These are phyloP conservation scores for Periophthalmus magnuspinnatus DNA, from an alignment of 2,797 vertebrate genomes.

Conservation along the genomic window DNA sequence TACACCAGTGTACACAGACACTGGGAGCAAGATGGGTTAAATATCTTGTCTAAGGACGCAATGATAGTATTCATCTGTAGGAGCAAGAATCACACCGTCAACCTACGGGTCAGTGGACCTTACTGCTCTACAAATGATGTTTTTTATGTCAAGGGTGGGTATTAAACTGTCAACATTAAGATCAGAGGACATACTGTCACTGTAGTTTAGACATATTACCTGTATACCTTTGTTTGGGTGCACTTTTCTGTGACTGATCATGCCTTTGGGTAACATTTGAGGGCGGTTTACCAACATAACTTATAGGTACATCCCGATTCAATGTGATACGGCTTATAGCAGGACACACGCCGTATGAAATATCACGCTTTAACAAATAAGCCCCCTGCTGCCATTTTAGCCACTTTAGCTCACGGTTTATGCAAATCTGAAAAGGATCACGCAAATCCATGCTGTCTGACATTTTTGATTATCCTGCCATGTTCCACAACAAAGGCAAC, in stretches of 20 bases:
- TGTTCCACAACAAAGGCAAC: conserved; percentile 62
- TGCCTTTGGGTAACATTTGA: conserved; percentile 48
- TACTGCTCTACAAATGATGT: no score
- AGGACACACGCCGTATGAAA: conserved; percentile 61
- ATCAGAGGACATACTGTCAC: no score
- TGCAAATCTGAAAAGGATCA: conserved; percentile 70
- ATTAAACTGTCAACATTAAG: no score
- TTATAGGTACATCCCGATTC: conserved; percentile 63
- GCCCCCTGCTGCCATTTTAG: conserved; percentile 64
- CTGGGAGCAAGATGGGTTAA: no score
- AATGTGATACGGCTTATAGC: conserved; percentile 63
- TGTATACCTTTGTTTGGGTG: conserved; percentile 49
- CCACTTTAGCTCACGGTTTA: conserved; percentile 67
- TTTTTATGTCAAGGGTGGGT: no score
- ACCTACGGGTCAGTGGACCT: no score
- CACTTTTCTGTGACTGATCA: conserved; percentile 18
- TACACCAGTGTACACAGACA: no score
- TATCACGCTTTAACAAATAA: conserved; percentile 69
- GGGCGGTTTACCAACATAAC: conserved; percentile 72
- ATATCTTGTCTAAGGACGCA: no score
- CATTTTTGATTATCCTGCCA: conserved; percentile 63
- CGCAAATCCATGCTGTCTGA: conserved; percentile 68
- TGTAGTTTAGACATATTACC: not conserved
- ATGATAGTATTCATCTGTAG: no score
- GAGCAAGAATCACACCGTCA: no score